Evolutionary conservation across 2,797 vertebrate genomes (phyloP), one percentile per base, ranked within the genome.

Genomic region (Pelobates cultripes): DNA sequence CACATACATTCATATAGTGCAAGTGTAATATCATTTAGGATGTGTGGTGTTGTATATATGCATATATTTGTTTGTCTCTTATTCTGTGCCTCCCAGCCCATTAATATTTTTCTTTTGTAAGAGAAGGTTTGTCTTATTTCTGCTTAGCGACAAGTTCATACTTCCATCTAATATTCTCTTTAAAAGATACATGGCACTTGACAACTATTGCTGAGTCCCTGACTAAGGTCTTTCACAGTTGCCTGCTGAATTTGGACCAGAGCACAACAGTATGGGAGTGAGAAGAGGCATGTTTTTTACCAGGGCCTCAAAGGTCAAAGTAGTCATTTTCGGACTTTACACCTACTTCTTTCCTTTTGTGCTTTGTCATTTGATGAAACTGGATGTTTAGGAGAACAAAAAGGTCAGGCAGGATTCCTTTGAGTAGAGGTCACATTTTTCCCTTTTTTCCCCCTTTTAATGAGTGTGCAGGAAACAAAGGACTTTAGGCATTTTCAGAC

Each of bases 401-500:
- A 83, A 83, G 76, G 81, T 83, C 81, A 83, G 51, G 45, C 55
- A 44, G 64, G 63, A 78, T 83, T 78, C 64, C 44, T 74, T 70
- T 61, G 53, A 74, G 53, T 12, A 53, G 43, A 83, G 57, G 63
- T 83, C 70, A 8, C 43, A 15, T 60, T 57, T 47, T 68, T 64
- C 53, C 12, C 7, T 7, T 60, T 42, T 61, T 61, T 73, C 63
- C 2, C 28, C 28, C 28, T 73, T 70, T 75, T 74, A 69, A 83
- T 43, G 66, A 83, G 70, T 13, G 4, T 44, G 41, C 7, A 74
- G 43, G 53, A 79, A 75, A 83, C 77, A 75, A 83, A 78, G 69
- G 77, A 67, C 74, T 78, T 57, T 74, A 69, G 63, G 51, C 81
- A 68, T 78, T 60, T 81, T 17, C 57, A 47, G 41, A 45, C 10